These are phyloP conservation scores for Heteropelma amictum DNA, from an alignment of 2,888 invertebrate genomes.

Conservation along the genomic window DNA sequence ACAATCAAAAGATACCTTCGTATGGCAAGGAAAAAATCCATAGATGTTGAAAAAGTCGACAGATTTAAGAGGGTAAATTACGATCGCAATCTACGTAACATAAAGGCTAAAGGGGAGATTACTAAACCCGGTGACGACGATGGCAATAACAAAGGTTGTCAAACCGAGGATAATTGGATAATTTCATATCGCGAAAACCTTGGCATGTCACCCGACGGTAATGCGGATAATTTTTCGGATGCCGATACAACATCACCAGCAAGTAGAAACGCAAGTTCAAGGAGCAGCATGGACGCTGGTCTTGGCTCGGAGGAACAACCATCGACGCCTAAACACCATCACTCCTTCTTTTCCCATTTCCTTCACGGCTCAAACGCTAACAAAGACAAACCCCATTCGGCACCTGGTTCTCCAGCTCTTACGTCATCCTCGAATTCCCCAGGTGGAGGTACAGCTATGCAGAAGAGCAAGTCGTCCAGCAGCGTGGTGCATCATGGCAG, in stretches of 20 bases:
- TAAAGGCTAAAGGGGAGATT: conserved; percentile 87
- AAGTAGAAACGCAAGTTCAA: conserved; percentile 79
- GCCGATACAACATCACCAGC: conserved; percentile 74
- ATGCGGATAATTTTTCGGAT: conserved; percentile 68
- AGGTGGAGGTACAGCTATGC: conserved; percentile 86
- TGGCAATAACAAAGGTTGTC: conserved; percentile 86
- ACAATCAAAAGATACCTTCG: conserved; percentile 91
- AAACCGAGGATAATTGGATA: conserved; percentile 89
- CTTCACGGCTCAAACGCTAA: conserved; percentile 79
- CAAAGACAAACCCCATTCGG: conserved; percentile 79
- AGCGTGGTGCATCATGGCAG: conserved; percentile 88
- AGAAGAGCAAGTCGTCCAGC: conserved; percentile 93
- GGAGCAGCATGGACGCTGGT: conserved; percentile 79
- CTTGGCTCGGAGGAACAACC: conserved; percentile 77
- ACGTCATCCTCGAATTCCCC: conserved; percentile 77
- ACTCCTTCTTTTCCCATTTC: conserved; percentile 83
- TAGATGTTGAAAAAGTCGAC: conserved; percentile 88
- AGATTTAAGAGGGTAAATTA: conserved; percentile 93
- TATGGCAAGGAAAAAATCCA: conserved; percentile 93
- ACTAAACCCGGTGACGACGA: conserved; percentile 89
- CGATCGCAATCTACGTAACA: conserved; percentile 89
- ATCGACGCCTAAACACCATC: conserved; percentile 79
- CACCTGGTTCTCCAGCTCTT: conserved; percentile 80
- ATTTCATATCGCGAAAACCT: conserved; percentile 80
- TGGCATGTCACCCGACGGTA: conserved; percentile 74